Evolutionary conservation across 2,888 invertebrate species (phyloP).

Genomic region (Spatulosminthurus flaviceps): DNA sequence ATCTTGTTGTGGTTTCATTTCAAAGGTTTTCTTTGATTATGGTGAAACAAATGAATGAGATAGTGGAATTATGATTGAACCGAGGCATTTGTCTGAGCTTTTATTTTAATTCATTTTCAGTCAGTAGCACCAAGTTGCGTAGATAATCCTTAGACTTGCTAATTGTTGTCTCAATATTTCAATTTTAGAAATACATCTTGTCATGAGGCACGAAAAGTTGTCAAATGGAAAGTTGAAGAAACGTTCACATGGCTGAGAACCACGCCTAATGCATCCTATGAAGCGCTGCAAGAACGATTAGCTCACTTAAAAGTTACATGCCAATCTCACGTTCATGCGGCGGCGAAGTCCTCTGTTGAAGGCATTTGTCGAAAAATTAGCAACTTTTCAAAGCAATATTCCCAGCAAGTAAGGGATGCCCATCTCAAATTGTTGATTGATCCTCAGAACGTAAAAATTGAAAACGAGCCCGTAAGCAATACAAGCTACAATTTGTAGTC

Average conservation of each 20-base stretch:
- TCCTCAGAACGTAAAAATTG: slow-evolving; percentile 66
- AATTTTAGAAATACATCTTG: slow-evolving; percentile 78
- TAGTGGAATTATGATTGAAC: slow-evolving; percentile 53
- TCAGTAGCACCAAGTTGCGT: no score
- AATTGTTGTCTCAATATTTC: slow-evolving; percentile 28
- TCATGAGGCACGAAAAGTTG: slow-evolving; percentile 91
- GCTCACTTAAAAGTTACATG: slow-evolving; percentile 85
- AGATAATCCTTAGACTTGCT: no score
- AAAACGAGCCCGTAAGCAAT: slow-evolving; percentile 65
- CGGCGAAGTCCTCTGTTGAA: slow-evolving; percentile 93
- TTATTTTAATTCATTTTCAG: no score
- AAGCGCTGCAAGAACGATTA: slow-evolving; percentile 88
- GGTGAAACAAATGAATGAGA: slow-evolving; percentile 35
- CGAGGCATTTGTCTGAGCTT: slow-evolving; percentile 63
- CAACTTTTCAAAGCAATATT: slow-evolving; percentile 89
- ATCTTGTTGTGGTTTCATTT: slow-evolving; percentile 18
- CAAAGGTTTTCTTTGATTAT: slow-evolving; percentile 40
- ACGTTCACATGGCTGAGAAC: slow-evolving; percentile 95
- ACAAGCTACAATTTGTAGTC: no score
- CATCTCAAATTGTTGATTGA: slow-evolving; percentile 74
- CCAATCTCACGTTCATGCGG: slow-evolving; percentile 94
- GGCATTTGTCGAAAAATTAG: slow-evolving; percentile 95
- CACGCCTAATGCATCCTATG: slow-evolving; percentile 92
- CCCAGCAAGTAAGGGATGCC: slow-evolving; percentile 87
- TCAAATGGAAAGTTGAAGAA: slow-evolving; percentile 98